Evolutionary conservation across 2,113 vertebrate species (phyloP).

Genomic region (Salvelinus alpinus): DNA sequence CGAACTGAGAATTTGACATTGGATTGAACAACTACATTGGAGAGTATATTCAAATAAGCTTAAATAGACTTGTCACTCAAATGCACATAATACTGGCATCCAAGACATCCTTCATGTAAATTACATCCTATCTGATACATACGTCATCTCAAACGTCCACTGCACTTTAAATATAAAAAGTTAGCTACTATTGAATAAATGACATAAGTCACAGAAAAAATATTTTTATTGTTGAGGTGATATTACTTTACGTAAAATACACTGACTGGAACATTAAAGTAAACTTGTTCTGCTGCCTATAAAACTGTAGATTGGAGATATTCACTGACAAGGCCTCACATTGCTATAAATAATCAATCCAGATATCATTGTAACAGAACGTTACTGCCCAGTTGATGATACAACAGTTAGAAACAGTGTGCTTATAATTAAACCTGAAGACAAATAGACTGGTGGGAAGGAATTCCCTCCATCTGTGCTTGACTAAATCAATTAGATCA

Average conservation of each 20-base stretch:
- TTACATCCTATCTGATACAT: no score
- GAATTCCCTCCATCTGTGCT: not conserved
- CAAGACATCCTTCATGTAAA: no score
- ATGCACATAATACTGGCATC: no score
- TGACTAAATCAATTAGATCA: not conserved
- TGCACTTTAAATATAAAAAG: no score
- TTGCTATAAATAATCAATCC: conserved; percentile 13
- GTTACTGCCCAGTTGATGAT: not conserved
- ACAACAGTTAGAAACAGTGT: not conserved
- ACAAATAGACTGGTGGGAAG: not conserved
- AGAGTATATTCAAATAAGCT: no score
- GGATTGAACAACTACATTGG: no score
- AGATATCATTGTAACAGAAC: not conserved
- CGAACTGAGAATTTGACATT: no score
- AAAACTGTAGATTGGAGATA: not conserved
- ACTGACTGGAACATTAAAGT: conserved; percentile 33
- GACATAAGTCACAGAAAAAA: not conserved
- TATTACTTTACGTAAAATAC: conserved; percentile 27
- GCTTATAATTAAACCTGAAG: not conserved
- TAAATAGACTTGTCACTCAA: no score
- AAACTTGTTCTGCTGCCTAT: not conserved
- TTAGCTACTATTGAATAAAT: not conserved
- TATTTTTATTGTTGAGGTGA: conserved; percentile 12
- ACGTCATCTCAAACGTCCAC: no score
- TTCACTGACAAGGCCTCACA: conserved; percentile 13